These are phyloP conservation scores for Heterodera filipjevi DNA, from an alignment of 2,888 invertebrate genomes.

Conservation along the genomic window DNA sequence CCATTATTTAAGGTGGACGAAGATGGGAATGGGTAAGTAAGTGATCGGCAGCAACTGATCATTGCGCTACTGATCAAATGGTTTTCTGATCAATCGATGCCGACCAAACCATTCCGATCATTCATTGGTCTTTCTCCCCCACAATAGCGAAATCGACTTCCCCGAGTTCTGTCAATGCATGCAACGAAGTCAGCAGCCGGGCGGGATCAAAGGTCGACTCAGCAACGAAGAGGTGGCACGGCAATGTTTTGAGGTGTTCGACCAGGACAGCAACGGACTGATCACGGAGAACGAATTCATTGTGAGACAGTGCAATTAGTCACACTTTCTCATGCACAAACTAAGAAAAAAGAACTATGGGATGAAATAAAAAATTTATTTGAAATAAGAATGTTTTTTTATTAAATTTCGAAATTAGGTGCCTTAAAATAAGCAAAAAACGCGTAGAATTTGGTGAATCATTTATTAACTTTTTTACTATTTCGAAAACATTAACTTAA, in stretches of 20 bases:
- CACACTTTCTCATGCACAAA: not conserved
- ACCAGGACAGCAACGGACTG: constrained; percentile 58
- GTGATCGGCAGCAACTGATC: not conserved
- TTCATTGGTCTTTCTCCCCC: not conserved
- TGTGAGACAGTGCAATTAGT: constrained; percentile 38
- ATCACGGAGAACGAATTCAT: constrained; percentile 65
- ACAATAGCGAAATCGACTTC: constrained; percentile 60
- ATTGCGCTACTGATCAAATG: not conserved
- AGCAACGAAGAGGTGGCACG: constrained; percentile 62
- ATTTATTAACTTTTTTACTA: no score
- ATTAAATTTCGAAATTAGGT: no score
- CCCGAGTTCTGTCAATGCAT: constrained; percentile 65
- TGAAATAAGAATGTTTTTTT: no score
- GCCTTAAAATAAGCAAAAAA: no score
- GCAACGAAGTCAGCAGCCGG: constrained; percentile 63
- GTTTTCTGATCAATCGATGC: not conserved
- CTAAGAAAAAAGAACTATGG: no score
- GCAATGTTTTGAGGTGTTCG: constrained; percentile 65
- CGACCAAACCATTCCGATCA: not conserved
- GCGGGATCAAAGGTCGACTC: constrained; percentile 34
- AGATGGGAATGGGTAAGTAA: constrained; percentile 60
- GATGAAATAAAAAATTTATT: no score
- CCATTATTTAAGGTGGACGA: constrained; percentile 57
- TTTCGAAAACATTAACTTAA: no score
- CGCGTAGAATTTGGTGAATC: no score